Conservation (phyloP, 2,113 vertebrate species). For the Indicator maculatus region DNA sequence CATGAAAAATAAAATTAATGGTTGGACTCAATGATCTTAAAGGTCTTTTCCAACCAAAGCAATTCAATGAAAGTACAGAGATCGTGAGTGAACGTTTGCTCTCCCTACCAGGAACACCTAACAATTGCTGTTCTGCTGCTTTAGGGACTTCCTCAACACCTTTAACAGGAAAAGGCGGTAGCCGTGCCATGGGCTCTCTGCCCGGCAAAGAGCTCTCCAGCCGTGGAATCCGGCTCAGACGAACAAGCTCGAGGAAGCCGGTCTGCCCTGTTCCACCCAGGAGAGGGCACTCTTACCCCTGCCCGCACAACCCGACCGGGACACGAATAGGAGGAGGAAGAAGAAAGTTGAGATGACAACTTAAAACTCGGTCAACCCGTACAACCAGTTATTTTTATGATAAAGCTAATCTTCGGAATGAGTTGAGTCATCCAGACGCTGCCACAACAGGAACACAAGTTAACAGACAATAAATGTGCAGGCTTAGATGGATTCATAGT, state of each 20-base stretch:
- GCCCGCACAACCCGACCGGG: not conserved
- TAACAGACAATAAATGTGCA: not conserved
- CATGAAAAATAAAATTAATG: not conserved
- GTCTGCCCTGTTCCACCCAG: not conserved
- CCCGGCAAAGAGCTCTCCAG: not conserved
- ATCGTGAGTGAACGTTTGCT: not conserved
- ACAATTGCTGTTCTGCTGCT: not conserved
- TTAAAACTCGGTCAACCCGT: not conserved
- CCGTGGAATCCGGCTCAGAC: not conserved
- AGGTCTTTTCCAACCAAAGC: too few relatives aligned
- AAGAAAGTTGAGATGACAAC: not conserved
- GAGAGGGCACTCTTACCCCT: constrained; percentile 56
- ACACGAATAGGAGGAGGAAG: not conserved
- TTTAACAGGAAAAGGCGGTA: not conserved
- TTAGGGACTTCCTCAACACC: not conserved
- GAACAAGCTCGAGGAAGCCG: not conserved
- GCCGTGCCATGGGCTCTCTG: not conserved
- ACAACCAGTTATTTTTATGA: constrained; percentile 22
- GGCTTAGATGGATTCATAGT: not conserved
- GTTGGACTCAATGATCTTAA: too few relatives aligned
- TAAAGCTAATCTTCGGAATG: not conserved
- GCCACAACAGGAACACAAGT: not conserved
- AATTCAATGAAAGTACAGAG: not conserved
- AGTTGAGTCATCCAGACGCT: constrained; percentile 15
- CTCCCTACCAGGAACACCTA: not conserved